phyloP scores from a whole-genome alignment of 2,113 vertebrate genomes.

The Lepisosteus osseus region DNA sequence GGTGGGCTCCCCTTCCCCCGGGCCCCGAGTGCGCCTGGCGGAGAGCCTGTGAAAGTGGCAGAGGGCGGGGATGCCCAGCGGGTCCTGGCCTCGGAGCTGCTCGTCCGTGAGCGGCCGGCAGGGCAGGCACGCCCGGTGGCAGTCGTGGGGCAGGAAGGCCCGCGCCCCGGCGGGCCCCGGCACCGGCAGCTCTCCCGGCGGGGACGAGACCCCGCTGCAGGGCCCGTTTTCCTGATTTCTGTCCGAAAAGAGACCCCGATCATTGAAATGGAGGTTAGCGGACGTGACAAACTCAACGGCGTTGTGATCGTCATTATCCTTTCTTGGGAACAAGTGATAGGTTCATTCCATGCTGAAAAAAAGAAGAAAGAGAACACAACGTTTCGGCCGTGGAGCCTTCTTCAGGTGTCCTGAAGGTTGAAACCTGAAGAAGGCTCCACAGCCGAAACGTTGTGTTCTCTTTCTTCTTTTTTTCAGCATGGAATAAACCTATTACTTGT shows the following conservation, averaged over 20 bases:
- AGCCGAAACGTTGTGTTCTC: too few species aligned
- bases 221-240: not conserved
- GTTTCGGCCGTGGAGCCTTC: too few species aligned
- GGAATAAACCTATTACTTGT: too few species aligned
- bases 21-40: constrained; percentile 53
- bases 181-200: constrained; percentile 35
- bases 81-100: constrained; percentile 72
- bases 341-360: too few species aligned
- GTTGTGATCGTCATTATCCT: too few species aligned
- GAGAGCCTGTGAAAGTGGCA: constrained; percentile 78
- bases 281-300: too few species aligned
- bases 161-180: constrained; percentile 26
- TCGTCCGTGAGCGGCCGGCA: constrained; percentile 36
- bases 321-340: too few species aligned
- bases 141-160: constrained; percentile 52
- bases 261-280: too few species aligned
- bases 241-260: not conserved
- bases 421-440: too few species aligned
- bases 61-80: constrained; percentile 76
- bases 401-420: too few species aligned
- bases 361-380: too few species aligned
- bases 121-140: constrained; percentile 69
- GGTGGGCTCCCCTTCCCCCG: constrained; percentile 22
- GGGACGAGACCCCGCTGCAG: not conserved
- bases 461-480: too few species aligned